phyloP scores from a whole-genome alignment of 2,113 vertebrate genomes.

The Percopsis transmontana region DNA sequence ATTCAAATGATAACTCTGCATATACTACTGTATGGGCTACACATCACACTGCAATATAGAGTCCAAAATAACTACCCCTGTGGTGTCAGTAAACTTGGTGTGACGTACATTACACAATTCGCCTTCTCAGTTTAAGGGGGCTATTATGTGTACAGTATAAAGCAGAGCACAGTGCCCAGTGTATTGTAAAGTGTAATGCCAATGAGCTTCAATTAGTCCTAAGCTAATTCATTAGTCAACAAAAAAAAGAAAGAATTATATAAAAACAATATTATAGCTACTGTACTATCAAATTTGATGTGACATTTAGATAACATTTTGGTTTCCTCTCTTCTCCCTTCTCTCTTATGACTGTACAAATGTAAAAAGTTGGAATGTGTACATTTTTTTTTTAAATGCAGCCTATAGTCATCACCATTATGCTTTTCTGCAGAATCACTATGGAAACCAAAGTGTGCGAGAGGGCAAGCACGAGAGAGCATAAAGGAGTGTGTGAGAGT shows the following conservation, averaged over 20 bases:
- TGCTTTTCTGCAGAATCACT: slow-evolving; percentile 68
- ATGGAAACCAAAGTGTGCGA: slow-evolving; percentile 68
- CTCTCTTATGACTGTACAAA: not conserved
- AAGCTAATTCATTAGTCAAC: too few species aligned
- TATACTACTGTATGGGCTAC: not conserved
- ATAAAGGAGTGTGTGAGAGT: not conserved
- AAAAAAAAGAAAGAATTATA: too few species aligned
- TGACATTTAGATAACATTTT: not conserved
- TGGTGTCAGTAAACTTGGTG: not conserved
- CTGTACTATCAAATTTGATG: too few species aligned
- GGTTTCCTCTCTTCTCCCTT: not conserved
- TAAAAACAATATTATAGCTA: too few species aligned
- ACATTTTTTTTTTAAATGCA: slow-evolving; percentile 7
- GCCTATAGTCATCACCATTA: slow-evolving; percentile 25
- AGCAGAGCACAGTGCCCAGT: too few species aligned
- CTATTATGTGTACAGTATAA: not conserved
- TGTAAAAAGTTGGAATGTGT: too few species aligned
- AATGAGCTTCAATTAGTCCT: too few species aligned
- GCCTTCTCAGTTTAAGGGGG: not conserved
- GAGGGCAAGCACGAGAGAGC: not conserved
- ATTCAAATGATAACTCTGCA: not conserved
- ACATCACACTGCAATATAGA: not conserved
- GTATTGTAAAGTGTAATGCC: too few species aligned
- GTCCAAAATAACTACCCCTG: not conserved
- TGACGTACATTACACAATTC: not conserved